Conservation (phyloP, 2,888 invertebrate species). For the Macrophya alboannulata region DNA sequence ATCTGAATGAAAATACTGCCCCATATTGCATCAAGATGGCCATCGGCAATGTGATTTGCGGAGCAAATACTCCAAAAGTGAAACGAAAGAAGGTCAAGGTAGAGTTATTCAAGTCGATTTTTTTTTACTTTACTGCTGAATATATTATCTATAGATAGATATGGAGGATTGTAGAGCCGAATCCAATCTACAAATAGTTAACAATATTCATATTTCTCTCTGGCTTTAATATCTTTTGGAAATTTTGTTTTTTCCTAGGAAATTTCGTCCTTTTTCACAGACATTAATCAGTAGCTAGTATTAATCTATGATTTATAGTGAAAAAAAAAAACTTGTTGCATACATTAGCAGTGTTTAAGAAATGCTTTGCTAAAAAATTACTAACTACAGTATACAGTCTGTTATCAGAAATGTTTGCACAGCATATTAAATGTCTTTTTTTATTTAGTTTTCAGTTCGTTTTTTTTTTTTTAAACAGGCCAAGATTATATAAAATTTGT, state of each 20-base stretch:
- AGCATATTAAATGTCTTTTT: not conserved
- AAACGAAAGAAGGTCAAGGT: conserved; percentile 78
- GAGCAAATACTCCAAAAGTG: conserved; percentile 76
- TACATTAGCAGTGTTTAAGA: not conserved
- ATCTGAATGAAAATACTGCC: conserved; percentile 65
- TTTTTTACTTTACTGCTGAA: not conserved
- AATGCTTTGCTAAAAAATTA: conserved; percentile 17
- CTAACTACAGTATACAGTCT: conserved; percentile 26
- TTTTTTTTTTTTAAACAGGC: not conserved
- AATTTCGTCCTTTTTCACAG: not conserved
- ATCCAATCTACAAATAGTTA: not conserved
- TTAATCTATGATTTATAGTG: not conserved
- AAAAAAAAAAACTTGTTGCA: not conserved
- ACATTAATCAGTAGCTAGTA: not conserved
- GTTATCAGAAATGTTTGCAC: not conserved
- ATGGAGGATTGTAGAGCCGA: not conserved
- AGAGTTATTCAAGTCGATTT: conserved; percentile 62
- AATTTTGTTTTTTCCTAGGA: not conserved
- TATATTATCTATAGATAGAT: not conserved
- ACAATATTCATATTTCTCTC: not conserved
- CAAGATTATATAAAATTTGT: not conserved
- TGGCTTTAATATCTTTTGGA: not conserved
- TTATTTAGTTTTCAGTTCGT: no score
- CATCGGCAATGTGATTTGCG: conserved; percentile 77
- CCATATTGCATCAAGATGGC: conserved; percentile 72